Evolutionary conservation across 2,797 vertebrate species (phyloP).

Genomic region (Malurus splendens): DNA sequence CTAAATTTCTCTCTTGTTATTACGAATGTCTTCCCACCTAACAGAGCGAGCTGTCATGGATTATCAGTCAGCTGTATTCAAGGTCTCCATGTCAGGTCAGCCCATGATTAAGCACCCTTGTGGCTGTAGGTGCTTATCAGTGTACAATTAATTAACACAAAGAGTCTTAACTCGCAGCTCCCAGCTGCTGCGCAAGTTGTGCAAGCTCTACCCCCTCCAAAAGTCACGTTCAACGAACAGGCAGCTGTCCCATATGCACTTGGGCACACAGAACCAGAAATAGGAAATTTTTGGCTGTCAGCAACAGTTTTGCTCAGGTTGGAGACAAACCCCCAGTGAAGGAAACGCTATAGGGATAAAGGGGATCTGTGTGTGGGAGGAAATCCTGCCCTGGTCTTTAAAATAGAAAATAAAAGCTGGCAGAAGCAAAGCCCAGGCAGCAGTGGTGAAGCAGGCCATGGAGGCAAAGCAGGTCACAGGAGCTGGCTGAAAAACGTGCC

Average conservation of each 20-base stretch:
- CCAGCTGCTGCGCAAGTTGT: neutral
- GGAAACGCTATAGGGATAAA: neutral
- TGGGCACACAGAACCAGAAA: neutral
- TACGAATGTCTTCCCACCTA: neutral
- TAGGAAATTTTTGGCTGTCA: neutral
- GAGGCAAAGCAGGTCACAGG: neutral
- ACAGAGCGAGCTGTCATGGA: neutral
- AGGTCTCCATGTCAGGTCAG: neutral
- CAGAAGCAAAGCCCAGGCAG: neutral
- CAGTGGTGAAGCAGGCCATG: neutral
- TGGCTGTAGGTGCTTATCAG: neutral
- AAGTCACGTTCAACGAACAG: neutral
- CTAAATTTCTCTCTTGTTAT: neutral
- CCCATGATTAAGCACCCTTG: neutral
- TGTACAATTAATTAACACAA: neutral
- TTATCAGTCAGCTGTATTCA: neutral
- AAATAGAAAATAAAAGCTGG: conserved; percentile 17
- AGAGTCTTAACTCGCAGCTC: neutral
- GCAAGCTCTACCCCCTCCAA: neutral
- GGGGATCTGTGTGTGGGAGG: neutral
- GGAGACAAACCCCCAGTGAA: neutral
- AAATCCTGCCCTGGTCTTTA: neutral
- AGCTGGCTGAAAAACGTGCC: neutral
- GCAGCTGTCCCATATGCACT: fast-evolving
- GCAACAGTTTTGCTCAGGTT: fast-evolving